Conservation (phyloP, 2,113 vertebrate genomes). For the Anthoscopus minutus region DNA sequence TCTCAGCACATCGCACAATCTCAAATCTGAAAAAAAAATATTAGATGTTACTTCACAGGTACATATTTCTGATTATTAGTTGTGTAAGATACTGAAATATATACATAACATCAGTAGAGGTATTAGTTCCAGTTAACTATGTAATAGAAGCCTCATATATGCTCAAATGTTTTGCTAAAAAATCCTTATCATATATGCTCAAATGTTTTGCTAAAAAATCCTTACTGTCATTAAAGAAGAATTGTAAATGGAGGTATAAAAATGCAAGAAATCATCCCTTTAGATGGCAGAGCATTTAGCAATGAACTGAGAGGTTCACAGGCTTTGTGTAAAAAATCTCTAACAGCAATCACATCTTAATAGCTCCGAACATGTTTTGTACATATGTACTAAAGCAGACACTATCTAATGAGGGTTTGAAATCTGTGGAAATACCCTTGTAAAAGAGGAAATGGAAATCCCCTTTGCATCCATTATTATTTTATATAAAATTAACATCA, state of each 20-base stretch:
- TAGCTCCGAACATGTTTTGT: neutral
- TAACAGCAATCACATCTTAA: neutral
- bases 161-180: neutral
- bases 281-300: neutral
- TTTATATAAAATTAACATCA: neutral
- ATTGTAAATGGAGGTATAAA: neutral
- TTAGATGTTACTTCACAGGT: neutral
- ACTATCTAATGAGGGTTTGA: neutral
- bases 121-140: neutral
- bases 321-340: neutral
- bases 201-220: neutral
- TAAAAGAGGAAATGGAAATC: neutral
- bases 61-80: neutral
- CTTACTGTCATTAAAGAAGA: neutral
- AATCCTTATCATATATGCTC: neutral
- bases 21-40: neutral
- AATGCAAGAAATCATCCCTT: neutral
- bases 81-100: neutral
- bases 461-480: neutral
- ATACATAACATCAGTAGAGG: neutral
- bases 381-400: neutral
- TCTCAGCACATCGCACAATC: neutral
- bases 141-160: neutral
- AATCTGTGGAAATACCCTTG: neutral
- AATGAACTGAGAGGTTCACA: neutral